Percentiles rank a stretch among this genome's conserved stretches.
Conservation (phyloP, 2,797 vertebrate genomes). For the Novumbra hubbsi region DNA sequence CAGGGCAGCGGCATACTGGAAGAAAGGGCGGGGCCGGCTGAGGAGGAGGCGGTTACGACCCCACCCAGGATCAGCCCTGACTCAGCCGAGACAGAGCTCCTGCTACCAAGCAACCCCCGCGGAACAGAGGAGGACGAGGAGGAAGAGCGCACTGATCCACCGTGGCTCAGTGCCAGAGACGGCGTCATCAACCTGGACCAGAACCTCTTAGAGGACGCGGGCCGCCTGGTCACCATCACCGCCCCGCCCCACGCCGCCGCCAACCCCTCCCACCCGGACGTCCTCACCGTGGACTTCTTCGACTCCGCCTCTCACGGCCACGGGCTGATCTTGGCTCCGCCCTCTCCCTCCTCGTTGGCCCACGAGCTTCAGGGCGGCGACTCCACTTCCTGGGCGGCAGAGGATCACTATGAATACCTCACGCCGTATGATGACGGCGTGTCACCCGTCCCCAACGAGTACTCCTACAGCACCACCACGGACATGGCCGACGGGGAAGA, state of each 20-base stretch:
- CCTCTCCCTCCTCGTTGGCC: slow-evolving; percentile 56
- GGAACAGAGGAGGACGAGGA: slow-evolving; percentile 28
- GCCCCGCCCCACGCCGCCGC: slow-evolving; percentile 40
- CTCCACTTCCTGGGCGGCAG: slow-evolving; percentile 82
- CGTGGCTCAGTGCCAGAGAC: slow-evolving; percentile 69
- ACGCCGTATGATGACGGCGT: slow-evolving; percentile 83
- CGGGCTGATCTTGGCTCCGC: slow-evolving; percentile 59
- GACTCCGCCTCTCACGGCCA: slow-evolving; percentile 72
- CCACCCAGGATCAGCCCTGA: slow-evolving; percentile 59
- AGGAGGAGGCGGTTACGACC: slow-evolving; percentile 34
- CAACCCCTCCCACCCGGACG: slow-evolving; percentile 62
- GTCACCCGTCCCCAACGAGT: slow-evolving; percentile 82
- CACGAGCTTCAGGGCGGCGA: slow-evolving; percentile 73
- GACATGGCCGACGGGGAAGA: slow-evolving; percentile 71
- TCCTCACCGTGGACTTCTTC: slow-evolving; percentile 85
- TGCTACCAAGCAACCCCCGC: slow-evolving; percentile 56
- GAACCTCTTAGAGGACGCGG: slow-evolving; percentile 61
- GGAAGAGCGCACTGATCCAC: slow-evolving; percentile 63
- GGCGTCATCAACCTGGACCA: slow-evolving; percentile 70
- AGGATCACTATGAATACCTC: slow-evolving; percentile 86
- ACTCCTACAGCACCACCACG: slow-evolving; percentile 74
- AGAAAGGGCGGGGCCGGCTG: slow-evolving; percentile 34
- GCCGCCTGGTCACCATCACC: slow-evolving; percentile 38
- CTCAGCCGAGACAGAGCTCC: slow-evolving; percentile 71
- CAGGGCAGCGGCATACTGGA: slow-evolving; percentile 83